Evolutionary conservation across 2,113 vertebrate species (phyloP).

Genomic region (Chionomys nivalis): DNA sequence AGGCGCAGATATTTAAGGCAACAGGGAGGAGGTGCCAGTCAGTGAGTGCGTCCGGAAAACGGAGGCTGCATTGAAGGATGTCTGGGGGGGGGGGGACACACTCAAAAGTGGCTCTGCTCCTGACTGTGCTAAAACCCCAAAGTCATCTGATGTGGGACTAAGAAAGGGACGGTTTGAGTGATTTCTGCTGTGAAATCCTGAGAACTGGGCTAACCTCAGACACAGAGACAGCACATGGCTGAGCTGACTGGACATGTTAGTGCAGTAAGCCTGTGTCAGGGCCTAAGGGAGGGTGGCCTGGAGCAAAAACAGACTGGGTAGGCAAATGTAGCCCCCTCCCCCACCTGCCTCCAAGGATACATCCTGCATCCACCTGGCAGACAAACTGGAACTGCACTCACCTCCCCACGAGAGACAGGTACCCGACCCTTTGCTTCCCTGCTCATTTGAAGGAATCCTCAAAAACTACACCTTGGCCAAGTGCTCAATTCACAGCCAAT

Average conservation of each 20-base stretch:
- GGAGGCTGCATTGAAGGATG: not conserved
- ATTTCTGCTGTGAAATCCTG: slow-evolving; percentile 15
- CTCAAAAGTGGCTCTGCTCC: not conserved
- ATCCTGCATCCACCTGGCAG: not conserved
- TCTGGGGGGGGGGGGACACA: not conserved
- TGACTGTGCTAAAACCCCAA: not conserved
- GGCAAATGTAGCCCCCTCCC: not conserved
- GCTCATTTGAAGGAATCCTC: not conserved
- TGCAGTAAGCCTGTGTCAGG: not conserved
- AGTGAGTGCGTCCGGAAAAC: not conserved
- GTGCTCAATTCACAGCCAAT: not conserved
- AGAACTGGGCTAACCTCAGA: not conserved
- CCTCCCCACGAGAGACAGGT: not conserved
- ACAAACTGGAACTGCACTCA: not conserved
- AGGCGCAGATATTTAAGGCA: not conserved
- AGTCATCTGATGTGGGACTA: not conserved
- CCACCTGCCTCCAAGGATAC: not conserved
- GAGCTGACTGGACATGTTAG: not conserved
- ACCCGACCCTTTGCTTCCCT: not conserved
- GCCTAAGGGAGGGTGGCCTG: not conserved
- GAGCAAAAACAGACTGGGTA: not conserved
- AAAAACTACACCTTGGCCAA: slow-evolving; percentile 12
- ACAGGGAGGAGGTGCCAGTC: not conserved
- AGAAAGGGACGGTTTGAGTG: not conserved
- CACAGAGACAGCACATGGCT: not conserved